A percentile compares a stretch with the other conserved stretches of the same genome.
These are phyloP conservation scores for Climacteris rufus DNA, from an alignment of 2,113 vertebrate genomes.

Conservation along the genomic window DNA sequence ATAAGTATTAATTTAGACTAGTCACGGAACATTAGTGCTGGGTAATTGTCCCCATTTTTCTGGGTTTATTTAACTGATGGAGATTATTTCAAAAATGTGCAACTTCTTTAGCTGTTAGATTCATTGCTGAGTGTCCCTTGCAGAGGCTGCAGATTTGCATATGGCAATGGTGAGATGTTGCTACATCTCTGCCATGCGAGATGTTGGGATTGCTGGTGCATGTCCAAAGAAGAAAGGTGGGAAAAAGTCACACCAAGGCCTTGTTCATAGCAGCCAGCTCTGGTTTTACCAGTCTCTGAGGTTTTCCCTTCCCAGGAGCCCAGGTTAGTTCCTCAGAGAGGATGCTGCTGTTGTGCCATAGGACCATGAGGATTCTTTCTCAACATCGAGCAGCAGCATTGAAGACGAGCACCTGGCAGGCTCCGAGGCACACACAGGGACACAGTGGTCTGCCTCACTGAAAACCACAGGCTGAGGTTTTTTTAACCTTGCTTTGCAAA, in stretches of 20 bases:
- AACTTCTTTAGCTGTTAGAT: neutral
- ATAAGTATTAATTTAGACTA: slow-evolving; percentile 28
- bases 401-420: neutral
- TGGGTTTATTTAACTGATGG: neutral
- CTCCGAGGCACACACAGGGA: neutral
- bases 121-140: neutral
- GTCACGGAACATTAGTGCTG: slow-evolving; percentile 31
- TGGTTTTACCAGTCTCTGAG: neutral
- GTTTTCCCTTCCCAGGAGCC: neutral
- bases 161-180: accelerated
- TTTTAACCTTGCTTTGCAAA: neutral
- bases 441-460: accelerated
- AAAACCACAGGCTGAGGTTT: accelerated
- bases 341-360: accelerated
- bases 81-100: slow-evolving; percentile 15
- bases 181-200: accelerated
- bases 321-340: neutral
- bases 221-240: neutral
- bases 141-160: neutral
- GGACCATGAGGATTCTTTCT: neutral
- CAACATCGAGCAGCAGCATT: neutral
- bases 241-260: neutral
- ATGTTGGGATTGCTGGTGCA: neutral
- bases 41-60: slow-evolving; percentile 37
- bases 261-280: neutral